phyloP scores from a whole-genome alignment of 2,888 invertebrate species.

The Byasa hedistus region DNA sequence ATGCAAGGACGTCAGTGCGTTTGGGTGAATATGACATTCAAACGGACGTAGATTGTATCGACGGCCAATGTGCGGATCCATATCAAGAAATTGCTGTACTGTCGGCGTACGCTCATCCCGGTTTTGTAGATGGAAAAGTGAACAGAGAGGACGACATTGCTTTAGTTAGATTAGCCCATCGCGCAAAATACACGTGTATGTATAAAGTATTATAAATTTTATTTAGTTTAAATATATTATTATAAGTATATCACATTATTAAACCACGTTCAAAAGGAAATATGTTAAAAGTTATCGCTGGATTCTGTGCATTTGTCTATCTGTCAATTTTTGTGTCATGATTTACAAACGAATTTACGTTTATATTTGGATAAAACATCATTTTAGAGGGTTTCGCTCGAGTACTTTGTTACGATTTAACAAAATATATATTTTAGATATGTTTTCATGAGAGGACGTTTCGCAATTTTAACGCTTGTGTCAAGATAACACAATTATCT shows the following conservation, averaged over 20 bases:
- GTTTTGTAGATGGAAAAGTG: constrained; percentile 70
- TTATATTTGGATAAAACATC: too few species aligned
- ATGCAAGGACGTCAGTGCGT: constrained; percentile 75
- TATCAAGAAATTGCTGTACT: constrained; percentile 82
- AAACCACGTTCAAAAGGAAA: too few species aligned
- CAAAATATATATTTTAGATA: too few species aligned
- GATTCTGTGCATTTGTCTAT: too few species aligned
- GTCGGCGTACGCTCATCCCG: constrained; percentile 82
- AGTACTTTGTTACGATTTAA: too few species aligned
- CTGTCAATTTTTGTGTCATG: too few species aligned
- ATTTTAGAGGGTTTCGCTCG: too few species aligned
- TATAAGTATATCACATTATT: too few species aligned
- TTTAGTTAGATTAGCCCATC: constrained; percentile 68
- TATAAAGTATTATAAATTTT: constrained; percentile 25
- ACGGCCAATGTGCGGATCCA: constrained; percentile 81
- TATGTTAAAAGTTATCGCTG: too few species aligned
- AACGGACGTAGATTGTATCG: constrained; percentile 80
- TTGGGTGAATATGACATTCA: constrained; percentile 84
- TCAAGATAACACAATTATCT: not conserved
- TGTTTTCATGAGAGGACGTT: too few species aligned
- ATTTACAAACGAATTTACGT: too few species aligned
- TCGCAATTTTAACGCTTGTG: not conserved
- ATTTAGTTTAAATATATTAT: too few species aligned
- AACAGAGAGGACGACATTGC: constrained; percentile 81
- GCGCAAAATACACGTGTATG: constrained; percentile 69